Evolutionary conservation across 2,113 vertebrate species (phyloP).

Genomic region (Callipepla californica): DNA sequence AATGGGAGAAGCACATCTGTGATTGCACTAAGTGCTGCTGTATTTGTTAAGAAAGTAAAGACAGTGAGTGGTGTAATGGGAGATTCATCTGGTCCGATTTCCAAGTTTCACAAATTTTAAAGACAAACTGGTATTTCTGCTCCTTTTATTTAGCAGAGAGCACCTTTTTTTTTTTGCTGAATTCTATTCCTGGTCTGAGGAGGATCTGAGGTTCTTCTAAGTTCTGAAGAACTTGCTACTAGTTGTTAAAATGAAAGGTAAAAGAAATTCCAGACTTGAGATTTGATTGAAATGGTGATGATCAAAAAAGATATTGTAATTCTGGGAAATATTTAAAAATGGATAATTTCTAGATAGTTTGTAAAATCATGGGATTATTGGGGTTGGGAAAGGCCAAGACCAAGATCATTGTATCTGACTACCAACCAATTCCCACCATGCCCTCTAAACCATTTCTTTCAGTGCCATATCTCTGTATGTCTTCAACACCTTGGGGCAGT

Average conservation of each 20-base stretch:
- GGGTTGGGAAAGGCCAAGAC: no score
- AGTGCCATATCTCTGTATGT: no score
- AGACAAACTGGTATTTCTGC: background rate
- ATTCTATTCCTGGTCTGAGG: background rate
- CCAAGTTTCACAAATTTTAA: background rate
- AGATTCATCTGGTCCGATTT: background rate
- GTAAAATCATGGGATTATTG: no score
- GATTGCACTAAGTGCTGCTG: background rate
- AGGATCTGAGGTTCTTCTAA: rapidly evolving
- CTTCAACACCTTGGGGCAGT: no score
- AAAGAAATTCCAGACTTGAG: background rate
- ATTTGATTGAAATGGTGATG: background rate
- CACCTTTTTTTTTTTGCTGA: background rate
- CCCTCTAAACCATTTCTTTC: no score
- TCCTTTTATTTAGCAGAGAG: background rate
- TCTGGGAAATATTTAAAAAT: background rate
- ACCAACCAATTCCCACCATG: no score
- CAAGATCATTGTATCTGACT: no score
- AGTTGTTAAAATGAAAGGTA: background rate
- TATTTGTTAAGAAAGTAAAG: background rate
- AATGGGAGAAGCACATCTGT: background rate
- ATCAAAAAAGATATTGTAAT: background rate
- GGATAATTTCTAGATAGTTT: background rate
- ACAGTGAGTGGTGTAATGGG: background rate
- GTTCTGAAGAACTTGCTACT: background rate